Percentiles rank a stretch among this genome's conserved stretches.
Evolutionary conservation across 2,888 invertebrate species (phyloP).

Genomic region (Lochmaea crataegi): DNA sequence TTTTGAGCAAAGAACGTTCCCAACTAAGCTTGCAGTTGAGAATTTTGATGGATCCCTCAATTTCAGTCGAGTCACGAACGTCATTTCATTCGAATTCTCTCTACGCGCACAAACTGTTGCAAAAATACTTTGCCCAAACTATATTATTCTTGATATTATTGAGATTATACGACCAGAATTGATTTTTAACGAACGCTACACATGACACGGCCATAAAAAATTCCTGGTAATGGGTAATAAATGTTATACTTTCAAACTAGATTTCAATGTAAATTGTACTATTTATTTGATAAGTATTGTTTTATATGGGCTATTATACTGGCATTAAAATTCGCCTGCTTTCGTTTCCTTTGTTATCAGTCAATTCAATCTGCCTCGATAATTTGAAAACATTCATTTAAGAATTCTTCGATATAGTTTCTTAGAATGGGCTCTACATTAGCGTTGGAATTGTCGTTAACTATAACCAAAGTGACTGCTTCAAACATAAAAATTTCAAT

Average conservation of each 20-base stretch:
- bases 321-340: too few relatives aligned
- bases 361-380: too few relatives aligned
- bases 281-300: not conserved
- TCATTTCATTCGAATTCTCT: slow-evolving; percentile 61
- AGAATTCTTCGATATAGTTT: too few relatives aligned
- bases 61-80: slow-evolving; percentile 56
- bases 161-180: slow-evolving; percentile 53
- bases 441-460: too few relatives aligned
- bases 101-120: slow-evolving; percentile 60
- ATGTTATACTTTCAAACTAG: not conserved
- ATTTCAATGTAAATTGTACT: not conserved
- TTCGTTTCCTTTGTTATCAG: too few relatives aligned
- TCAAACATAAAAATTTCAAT: too few relatives aligned
- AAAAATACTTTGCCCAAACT: slow-evolving; percentile 59
- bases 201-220: slow-evolving; percentile 25
- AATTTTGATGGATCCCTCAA: slow-evolving; percentile 33
- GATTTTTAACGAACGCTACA: slow-evolving; percentile 42
- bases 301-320: not conserved
- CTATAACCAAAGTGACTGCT: too few relatives aligned
- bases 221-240: not conserved
- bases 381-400: too few relatives aligned
- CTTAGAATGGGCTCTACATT: too few relatives aligned
- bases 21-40: slow-evolving; percentile 18
- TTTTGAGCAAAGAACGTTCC: slow-evolving; percentile 27
- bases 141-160: slow-evolving; percentile 58